Base-by-base conservation (phyloP, 2,888 invertebrate genomes). In the Gasteruption jaculator region DNA sequence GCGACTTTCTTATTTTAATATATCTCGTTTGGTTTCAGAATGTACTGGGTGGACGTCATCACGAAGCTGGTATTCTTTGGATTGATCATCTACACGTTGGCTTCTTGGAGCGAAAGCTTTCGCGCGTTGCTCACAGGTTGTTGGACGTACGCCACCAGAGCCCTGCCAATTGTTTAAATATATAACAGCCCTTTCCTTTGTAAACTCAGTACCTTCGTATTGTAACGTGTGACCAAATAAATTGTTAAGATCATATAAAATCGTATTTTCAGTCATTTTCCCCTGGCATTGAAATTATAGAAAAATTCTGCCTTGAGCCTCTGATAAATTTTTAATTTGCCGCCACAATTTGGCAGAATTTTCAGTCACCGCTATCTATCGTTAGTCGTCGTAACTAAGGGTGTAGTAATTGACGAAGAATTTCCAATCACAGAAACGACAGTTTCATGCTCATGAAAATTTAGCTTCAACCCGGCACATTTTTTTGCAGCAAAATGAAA, bases 41-140 rank as follows among this genome's bases (percentile, higher is more conserved):
- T 93, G 89, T 92, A 86, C 74, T 83, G 80, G 71, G 83, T 91
- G 5, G 92, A 93, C 62, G 73, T 82, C 21, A 63, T 90, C 3
- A 79, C 82, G 30, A 83, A 86, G 58, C 75, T 80, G 1, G 59
- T 87, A 12, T 82, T 88, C 71, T 76, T 81, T 64, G 74, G 74
- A 3, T 72, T 82, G 4, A 56, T 87, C n/a, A 56, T 82, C 7
- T 86, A 68, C 45, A 41, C 54, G 11, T 10, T 68, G 11, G 49
- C 53, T 18, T 61, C 56, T n/a, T 69, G 66, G 67, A 66, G 58
- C 44, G 57, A 59, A 7, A 63, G 59, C 42, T 68, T 69, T 39
- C 51, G 50, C 29, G 50, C 64, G n/a, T 34, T 69, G 3, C 32
- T 68, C 3, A 38, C 33, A 36, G 48, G 54, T 7, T 50, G 59